Conservation (phyloP, 2,888 invertebrate species). For the Dasypolia templi region DNA sequence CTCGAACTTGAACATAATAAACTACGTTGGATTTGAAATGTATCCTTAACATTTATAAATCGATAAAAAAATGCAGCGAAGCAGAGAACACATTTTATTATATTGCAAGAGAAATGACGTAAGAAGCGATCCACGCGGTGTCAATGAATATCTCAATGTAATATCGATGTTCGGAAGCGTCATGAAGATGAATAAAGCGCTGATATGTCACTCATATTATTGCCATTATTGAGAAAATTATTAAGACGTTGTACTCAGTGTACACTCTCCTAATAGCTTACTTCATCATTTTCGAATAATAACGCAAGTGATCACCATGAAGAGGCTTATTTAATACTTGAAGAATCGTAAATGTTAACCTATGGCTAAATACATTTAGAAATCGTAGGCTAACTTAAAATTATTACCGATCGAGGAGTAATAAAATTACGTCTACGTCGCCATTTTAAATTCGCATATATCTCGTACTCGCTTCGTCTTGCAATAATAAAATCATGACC, state of each 20-base stretch:
- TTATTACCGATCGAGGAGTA: slow-evolving; percentile 80
- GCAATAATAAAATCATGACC: slow-evolving; percentile 73
- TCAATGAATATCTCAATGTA: slow-evolving; percentile 44
- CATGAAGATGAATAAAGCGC: slow-evolving; percentile 59
- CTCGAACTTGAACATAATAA: slow-evolving; percentile 65
- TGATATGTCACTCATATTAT: slow-evolving; percentile 69
- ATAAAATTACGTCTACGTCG: slow-evolving; percentile 76
- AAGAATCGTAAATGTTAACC: slow-evolving; percentile 81
- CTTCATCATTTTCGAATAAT: slow-evolving; percentile 66
- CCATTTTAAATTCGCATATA: slow-evolving; percentile 66
- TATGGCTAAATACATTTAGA: slow-evolving; percentile 85
- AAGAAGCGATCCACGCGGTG: slow-evolving; percentile 62
- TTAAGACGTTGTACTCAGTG: slow-evolving; percentile 70
- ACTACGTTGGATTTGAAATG: slow-evolving; percentile 66
- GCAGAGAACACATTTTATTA: slow-evolving; percentile 72
- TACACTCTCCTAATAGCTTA: slow-evolving; percentile 69
- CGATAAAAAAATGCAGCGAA: slow-evolving; percentile 68
- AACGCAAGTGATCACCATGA: slow-evolving; percentile 70
- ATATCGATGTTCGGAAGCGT: slow-evolving; percentile 53
- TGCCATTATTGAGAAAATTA: slow-evolving; percentile 47
- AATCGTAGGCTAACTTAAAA: slow-evolving; percentile 81
- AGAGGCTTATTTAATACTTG: slow-evolving; percentile 76
- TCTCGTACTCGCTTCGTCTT: slow-evolving; percentile 71
- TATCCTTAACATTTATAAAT: slow-evolving; percentile 66
- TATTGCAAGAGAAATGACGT: slow-evolving; percentile 71